These are phyloP conservation scores for Scartelaos histophorus DNA, from an alignment of 2,113 vertebrate species.

Conservation along the genomic window DNA sequence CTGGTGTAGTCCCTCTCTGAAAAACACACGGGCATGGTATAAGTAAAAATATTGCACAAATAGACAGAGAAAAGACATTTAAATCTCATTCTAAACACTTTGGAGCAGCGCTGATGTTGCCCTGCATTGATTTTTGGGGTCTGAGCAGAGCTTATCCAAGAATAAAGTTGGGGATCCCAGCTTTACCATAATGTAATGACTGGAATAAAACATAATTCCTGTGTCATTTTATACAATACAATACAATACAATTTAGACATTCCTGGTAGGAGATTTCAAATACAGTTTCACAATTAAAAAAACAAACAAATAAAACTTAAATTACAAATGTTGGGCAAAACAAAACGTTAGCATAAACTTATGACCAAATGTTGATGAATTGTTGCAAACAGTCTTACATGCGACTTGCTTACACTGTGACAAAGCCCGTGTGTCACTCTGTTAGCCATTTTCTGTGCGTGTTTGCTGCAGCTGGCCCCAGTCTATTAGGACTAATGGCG, in stretches of 20 bases:
- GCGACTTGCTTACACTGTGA: not conserved
- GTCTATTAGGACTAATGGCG: conserved; percentile 52
- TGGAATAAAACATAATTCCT: no score
- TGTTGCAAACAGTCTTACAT: not conserved
- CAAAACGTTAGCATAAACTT: not conserved
- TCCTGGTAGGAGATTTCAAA: not conserved
- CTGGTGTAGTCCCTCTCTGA: conserved; percentile 87
- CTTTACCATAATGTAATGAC: not conserved
- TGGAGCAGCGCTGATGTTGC: not conserved
- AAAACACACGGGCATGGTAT: conserved; percentile 3
- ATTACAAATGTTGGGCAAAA: no score
- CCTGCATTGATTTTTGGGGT: not conserved
- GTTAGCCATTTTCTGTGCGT: conserved; percentile 17
- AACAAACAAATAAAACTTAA: no score
- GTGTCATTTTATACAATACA: no score
- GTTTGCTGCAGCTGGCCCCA: conserved; percentile 47
- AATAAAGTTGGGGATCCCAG: not conserved
- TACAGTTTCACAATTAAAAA: no score
- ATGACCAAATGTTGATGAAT: not conserved
- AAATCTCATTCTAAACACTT: not conserved
- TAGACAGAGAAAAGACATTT: not conserved
- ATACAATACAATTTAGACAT: no score
- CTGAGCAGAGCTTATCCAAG: not conserved
- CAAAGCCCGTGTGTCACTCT: conserved; percentile 11
- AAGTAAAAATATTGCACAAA: not conserved